These are phyloP conservation scores for Drosophila buzzatii DNA, from an alignment of 2,888 invertebrate species.

Conservation along the genomic window DNA sequence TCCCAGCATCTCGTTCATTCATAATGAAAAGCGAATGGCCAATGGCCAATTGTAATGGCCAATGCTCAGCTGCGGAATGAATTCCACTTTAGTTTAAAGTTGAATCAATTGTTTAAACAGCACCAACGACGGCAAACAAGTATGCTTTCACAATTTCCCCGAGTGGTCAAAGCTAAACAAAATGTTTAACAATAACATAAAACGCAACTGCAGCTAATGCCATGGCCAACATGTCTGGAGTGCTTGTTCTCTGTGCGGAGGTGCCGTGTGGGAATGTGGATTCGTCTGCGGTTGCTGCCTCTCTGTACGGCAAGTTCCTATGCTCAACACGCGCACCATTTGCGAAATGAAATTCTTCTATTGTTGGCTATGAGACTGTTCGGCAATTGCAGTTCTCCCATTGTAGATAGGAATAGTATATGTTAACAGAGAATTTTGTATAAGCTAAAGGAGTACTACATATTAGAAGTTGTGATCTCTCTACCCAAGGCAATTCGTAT, in stretches of 20 bases:
- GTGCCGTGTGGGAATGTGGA: slow-evolving; percentile 9
- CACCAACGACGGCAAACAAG: slow-evolving; percentile 27
- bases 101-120: slow-evolving; percentile 23
- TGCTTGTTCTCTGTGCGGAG: slow-evolving; percentile 1
- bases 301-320: slow-evolving; percentile 9
- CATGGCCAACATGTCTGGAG: slow-evolving; percentile 11
- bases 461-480: not conserved
- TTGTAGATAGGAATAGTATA: not conserved
- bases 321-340: slow-evolving; percentile 45
- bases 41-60: slow-evolving; percentile 2
- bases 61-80: slow-evolving; percentile 14
- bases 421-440: not conserved
- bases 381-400: not conserved
- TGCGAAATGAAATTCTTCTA: slow-evolving; percentile 58
- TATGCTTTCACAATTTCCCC: slow-evolving; percentile 21
- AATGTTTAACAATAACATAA: slow-evolving; percentile 47
- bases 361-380: slow-evolving; percentile 5
- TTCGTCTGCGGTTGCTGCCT: slow-evolving; percentile 16
- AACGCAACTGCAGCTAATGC: slow-evolving; percentile 31
- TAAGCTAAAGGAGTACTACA: not conserved
- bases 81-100: slow-evolving; percentile 47
- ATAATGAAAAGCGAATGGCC: not conserved
- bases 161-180: slow-evolving; percentile 39
- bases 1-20: not conserved
- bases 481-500: not conserved